Base-by-base conservation (phyloP, 2,113 vertebrate species). In the Phainopepla nitens region DNA sequence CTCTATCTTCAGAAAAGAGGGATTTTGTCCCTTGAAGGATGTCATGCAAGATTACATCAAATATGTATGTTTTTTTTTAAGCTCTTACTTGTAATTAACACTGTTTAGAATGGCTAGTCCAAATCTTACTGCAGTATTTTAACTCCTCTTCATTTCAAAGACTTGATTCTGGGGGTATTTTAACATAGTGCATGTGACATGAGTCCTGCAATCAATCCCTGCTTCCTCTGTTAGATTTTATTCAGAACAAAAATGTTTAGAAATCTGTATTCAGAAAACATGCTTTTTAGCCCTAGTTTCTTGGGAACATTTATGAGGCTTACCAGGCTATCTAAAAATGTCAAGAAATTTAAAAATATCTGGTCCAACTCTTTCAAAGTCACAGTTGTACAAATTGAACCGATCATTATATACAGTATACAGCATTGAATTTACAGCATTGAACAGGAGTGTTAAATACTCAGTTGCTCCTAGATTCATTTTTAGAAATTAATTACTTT, bases 31-130 rank as follows among this genome's bases (percentile, higher is more conserved):
- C 56, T 72, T 99, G 94, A 99, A 99, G 60, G 96, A 97, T 22
- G 99, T 99, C 93, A 99, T 99, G 98, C 97, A 98, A 93, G 98
- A 99, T 39, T 99, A 99, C 88, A 98, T 99, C 53, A 98, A 96
- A 99, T 99, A 99, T 17, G 99, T 99, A 97, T 76, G 98, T 90
- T 45, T 58, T 89, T 89, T 82, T 73, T 28, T 7, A 54, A 62
- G 24, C 50, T 41, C 56, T 60, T 90, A 5, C 25, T 56, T 78
- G 22, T 58, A 44, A 25, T 82, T 82, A 72, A 53, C 8, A 9
- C 28, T 58, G 7, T 65, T 86, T 80, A 66, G n/a, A 56, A 31
- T 53, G 56, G 33, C 62, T 68, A 85, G 65, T 47, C 39, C 27
- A 64, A 50, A 20, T 69, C 22, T 42, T 68, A 28, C 9, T 28